These are phyloP conservation scores for Eutolmus rufibarbis DNA, from an alignment of 2,888 invertebrate species.

Conservation along the genomic window DNA sequence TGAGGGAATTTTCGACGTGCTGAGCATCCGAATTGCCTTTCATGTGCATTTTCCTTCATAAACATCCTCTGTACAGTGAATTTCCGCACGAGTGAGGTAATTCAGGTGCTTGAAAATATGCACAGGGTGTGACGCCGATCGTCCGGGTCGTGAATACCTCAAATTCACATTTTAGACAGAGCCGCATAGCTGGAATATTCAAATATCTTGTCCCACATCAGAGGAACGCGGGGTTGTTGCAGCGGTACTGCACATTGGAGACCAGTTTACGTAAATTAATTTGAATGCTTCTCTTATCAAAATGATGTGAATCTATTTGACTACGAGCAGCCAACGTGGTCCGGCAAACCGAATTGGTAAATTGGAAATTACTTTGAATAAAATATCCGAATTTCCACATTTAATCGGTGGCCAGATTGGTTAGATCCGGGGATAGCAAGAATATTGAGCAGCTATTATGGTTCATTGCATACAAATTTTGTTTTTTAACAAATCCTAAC, in stretches of 20 bases:
- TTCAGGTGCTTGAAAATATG: not conserved
- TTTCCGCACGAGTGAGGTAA: not conserved
- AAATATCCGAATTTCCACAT: not conserved
- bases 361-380: not conserved
- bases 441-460: no score
- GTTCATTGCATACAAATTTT: no score
- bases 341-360: not conserved
- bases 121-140: not conserved
- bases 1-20: not conserved
- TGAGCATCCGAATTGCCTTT: not conserved
- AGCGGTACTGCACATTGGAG: not conserved
- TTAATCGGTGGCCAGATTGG: not conserved
- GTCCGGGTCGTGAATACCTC: not conserved
- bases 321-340: not conserved
- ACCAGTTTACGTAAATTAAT: not conserved
- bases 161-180: not conserved
- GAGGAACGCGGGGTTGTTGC: not conserved
- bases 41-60: not conserved
- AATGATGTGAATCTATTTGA: not conserved
- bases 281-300: not conserved
- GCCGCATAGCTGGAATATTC: not conserved
- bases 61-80: not conserved
- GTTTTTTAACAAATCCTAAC: no score
- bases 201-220: not conserved
- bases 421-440: not conserved